Conservation (phyloP, 2,797 vertebrate genomes). For the Parotocinclus haroldoi region DNA sequence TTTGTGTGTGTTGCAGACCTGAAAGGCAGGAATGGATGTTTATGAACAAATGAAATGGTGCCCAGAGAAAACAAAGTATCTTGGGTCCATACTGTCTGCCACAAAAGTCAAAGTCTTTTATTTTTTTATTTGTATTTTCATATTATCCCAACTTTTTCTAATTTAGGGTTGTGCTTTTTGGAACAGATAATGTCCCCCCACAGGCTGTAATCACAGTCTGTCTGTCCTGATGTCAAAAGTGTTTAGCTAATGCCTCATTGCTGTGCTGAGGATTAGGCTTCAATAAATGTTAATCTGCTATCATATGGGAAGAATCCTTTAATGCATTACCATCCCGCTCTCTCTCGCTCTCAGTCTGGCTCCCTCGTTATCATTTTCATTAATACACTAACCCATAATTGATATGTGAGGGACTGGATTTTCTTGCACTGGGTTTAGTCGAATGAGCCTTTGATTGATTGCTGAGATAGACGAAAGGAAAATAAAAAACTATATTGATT, state of each 20-base stretch:
- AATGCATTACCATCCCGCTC: neutral
- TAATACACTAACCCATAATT: constrained; percentile 38
- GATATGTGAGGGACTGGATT: constrained; percentile 46
- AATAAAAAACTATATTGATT: neutral
- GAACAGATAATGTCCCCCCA: too few species aligned
- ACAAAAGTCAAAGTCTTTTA: too few species aligned
- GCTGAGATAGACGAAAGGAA: constrained; percentile 43
- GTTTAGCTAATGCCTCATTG: constrained; percentile 27
- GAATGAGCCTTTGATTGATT: constrained; percentile 44
- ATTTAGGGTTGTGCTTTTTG: too few species aligned
- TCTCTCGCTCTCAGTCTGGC: too few species aligned
- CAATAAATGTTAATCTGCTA: constrained; percentile 45
- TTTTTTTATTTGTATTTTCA: too few species aligned
- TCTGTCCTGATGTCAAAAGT: constrained; percentile 17
- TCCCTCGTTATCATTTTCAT: neutral
- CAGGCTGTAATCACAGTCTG: too few species aligned
- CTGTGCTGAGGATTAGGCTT: constrained; percentile 35
- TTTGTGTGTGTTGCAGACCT: too few species aligned
- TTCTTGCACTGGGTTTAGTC: constrained; percentile 32
- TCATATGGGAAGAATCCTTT: constrained; percentile 37
- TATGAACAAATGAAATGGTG: too few species aligned
- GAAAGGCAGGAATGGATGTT: too few species aligned
- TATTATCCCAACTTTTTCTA: too few species aligned
- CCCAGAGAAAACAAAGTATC: too few species aligned
- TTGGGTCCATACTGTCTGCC: too few species aligned